A percentile compares a stretch with the other conserved stretches of the same genome.
These are phyloP conservation scores for Cephus nigrinus DNA, from an alignment of 2,888 invertebrate genomes.

Conservation along the genomic window DNA sequence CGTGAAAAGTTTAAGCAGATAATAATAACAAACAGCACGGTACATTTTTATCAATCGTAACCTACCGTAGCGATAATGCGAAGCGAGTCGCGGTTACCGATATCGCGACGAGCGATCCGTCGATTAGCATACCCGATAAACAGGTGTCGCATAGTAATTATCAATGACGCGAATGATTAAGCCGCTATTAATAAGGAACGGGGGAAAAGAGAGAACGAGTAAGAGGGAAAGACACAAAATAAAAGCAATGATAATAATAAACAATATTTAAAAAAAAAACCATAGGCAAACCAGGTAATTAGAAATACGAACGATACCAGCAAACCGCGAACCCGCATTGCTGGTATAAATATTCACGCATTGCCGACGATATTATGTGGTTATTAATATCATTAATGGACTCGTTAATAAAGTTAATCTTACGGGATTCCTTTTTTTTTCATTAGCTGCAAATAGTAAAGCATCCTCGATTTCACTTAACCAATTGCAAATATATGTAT, in stretches of 20 bases:
- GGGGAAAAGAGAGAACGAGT: no score
- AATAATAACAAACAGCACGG: no score
- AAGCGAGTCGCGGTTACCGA: no score
- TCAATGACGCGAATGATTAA: neutral
- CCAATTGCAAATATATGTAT: no score
- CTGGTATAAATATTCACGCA: no score
- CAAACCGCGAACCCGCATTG: neutral
- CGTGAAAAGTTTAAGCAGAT: no score
- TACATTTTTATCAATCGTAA: no score
- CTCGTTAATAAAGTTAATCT: neutral
- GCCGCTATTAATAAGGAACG: neutral
- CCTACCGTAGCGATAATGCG: no score
- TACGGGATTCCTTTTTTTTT: no score
- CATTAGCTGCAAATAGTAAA: no score
- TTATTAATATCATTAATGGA: neutral
- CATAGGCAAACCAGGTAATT: neutral
- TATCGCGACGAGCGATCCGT: neutral
- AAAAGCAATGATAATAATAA: no score
- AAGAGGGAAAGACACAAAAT: neutral
- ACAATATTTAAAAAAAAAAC: neutral
- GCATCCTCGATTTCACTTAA: no score
- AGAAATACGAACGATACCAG: neutral
- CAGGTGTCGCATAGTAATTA: conserved; percentile 6
- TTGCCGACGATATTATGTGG: neutral
- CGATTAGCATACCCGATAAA: conserved; percentile 4